A percentile compares a stretch with the other conserved stretches of the same genome.
Conservation (phyloP, 2,888 invertebrate genomes). For the Oscheius sp. region DNA sequence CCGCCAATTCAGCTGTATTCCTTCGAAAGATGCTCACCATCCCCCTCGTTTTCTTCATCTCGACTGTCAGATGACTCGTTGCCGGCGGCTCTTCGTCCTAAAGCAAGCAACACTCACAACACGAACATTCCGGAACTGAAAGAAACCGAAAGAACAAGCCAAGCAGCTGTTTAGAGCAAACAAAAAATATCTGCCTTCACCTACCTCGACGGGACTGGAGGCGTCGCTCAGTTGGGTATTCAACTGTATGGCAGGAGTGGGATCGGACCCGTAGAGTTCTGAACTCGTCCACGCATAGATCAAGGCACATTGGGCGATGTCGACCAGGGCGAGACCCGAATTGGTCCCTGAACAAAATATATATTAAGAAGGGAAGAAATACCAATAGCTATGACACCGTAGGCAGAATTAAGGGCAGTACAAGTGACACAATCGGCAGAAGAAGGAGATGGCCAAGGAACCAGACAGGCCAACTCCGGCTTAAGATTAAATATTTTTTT, state of each 20-base stretch:
- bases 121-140: neutral
- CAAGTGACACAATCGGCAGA: conserved; percentile 86
- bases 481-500: no score
- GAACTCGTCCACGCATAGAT: conserved; percentile 65
- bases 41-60: conserved; percentile 14
- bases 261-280: conserved; percentile 63
- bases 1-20: conserved; percentile 48
- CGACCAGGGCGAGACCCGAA: conserved; percentile 51
- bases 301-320: conserved; percentile 58
- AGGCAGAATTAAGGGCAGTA: conserved; percentile 91
- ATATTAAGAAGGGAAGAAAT: conserved; percentile 3
- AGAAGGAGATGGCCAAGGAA: conserved; percentile 78
- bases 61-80: conserved; percentile 7
- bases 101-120: conserved; percentile 22
- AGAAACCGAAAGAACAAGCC: conserved; percentile 20
- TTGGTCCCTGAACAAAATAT: conserved; percentile 36
- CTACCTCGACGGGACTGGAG: conserved; percentile 48
- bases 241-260: conserved; percentile 56
- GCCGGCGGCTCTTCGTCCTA: conserved; percentile 13
- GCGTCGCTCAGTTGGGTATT: conserved; percentile 43
- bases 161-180: conserved; percentile 2
- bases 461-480: conserved; percentile 90
- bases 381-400: conserved; percentile 78
- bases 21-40: conserved; percentile 43
- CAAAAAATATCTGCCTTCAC: no score